A percentile compares a stretch with the other conserved stretches of the same genome.
These are phyloP conservation scores for Saguinus midas DNA, from an alignment of 2,113 vertebrate species.

Conservation along the genomic window DNA sequence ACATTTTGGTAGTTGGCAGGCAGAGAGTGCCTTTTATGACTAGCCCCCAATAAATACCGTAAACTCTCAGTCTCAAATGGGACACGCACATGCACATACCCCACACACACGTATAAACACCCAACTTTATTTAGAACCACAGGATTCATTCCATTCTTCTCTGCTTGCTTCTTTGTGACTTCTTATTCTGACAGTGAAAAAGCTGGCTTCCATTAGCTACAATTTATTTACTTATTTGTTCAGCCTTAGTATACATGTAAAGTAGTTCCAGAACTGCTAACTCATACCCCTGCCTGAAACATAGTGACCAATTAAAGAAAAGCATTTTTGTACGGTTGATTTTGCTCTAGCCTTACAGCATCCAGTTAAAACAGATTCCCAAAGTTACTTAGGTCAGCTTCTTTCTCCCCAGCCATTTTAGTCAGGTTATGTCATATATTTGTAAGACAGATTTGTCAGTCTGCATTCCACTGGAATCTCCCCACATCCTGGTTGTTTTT, in stretches of 20 bases:
- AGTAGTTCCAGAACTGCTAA: not conserved
- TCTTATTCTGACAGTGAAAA: constrained; percentile 16
- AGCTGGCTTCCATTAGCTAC: not conserved
- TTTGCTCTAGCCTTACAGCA: not conserved
- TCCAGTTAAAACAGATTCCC: not conserved
- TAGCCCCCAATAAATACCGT: not conserved
- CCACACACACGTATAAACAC: not conserved
- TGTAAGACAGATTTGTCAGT: not conserved
- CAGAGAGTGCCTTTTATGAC: not conserved
- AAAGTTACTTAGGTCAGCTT: not conserved
- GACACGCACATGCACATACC: not conserved
- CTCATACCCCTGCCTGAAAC: not conserved
- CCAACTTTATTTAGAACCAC: not conserved
- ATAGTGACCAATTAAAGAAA: not conserved
- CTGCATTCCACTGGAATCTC: not conserved
- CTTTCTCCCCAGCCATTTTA: not conserved
- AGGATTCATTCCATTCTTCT: not conserved
- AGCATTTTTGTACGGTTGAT: not conserved
- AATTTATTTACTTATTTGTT: not conserved
- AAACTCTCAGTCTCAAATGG: not conserved
- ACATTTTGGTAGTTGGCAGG: not conserved
- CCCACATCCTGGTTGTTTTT: not conserved
- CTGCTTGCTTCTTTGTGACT: not conserved
- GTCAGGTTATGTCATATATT: not conserved
- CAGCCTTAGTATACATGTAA: not conserved